These are phyloP conservation scores for Coturnix japonica DNA, from an alignment of 2,113 vertebrate genomes.

Conservation along the genomic window DNA sequence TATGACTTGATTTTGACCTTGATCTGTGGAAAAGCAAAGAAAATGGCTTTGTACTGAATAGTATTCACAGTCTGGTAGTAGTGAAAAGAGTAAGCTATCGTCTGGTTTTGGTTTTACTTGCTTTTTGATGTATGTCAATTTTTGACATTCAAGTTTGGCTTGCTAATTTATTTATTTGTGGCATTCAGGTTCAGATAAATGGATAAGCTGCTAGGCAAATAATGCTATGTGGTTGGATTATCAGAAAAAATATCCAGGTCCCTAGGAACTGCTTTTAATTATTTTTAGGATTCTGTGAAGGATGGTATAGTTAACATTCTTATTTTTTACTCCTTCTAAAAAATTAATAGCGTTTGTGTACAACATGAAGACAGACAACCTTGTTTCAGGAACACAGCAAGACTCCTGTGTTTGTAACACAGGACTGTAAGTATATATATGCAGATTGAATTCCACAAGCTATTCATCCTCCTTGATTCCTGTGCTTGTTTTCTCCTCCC, in stretches of 20 bases:
- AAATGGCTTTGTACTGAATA: neutral
- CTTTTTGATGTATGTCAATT: neutral
- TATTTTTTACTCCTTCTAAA: neutral
- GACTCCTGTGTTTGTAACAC: neutral
- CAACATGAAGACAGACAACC: neutral
- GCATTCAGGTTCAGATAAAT: neutral
- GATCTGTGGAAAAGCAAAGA: neutral
- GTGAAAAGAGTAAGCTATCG: neutral
- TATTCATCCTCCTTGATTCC: neutral
- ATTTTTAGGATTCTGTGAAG: neutral
- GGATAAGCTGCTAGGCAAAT: neutral
- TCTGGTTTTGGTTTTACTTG: conserved; percentile 7
- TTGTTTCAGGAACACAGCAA: neutral
- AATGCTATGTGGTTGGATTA: neutral
- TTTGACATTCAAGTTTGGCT: no score
- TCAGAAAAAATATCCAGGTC: neutral
- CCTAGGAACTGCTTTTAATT: neutral
- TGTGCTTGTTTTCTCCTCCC: neutral
- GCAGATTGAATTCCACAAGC: neutral
- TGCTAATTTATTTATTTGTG: neutral
- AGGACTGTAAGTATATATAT: neutral
- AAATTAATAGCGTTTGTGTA: neutral
- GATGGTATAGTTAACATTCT: neutral
- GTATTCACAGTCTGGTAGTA: neutral
- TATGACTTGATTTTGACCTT: conserved; percentile 39